Percentiles rank a stretch among this genome's conserved stretches.
Conservation (phyloP, 2,888 invertebrate genomes). For the Camptogramma bilineatum region DNA sequence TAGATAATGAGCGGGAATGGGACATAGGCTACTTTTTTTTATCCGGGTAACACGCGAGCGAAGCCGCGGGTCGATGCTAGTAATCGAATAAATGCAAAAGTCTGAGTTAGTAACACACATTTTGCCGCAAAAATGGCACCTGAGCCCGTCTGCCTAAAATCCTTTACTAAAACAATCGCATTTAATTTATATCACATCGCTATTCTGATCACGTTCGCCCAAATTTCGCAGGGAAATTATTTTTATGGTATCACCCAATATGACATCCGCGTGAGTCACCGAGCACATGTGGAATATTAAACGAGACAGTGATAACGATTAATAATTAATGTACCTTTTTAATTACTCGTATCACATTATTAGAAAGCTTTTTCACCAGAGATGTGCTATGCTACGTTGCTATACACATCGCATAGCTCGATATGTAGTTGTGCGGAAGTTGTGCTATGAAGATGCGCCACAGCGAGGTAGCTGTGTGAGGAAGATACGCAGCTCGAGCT, state of each 20-base stretch:
- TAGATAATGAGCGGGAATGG: too few relatives aligned
- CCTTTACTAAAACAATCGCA: constrained; percentile 10
- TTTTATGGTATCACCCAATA: constrained; percentile 39
- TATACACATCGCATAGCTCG: too few relatives aligned
- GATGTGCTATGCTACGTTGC: too few relatives aligned
- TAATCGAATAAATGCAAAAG: too few relatives aligned
- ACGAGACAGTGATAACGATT: constrained; percentile 10
- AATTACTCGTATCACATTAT: background rate
- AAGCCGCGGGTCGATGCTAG: background rate
- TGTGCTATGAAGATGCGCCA: too few relatives aligned
- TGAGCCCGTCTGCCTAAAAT: background rate
- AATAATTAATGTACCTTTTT: background rate
- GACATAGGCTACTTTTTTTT: too few relatives aligned
- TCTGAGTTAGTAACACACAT: too few relatives aligned
- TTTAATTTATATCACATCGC: constrained; percentile 5
- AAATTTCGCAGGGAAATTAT: constrained; percentile 40
- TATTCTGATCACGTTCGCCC: constrained; percentile 38
- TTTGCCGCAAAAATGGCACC: background rate
- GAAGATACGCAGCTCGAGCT: too few relatives aligned
- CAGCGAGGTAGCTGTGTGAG: too few relatives aligned
- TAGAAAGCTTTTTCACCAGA: too few relatives aligned
- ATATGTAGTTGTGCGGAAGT: too few relatives aligned
- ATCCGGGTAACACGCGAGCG: too few relatives aligned
- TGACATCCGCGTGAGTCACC: constrained; percentile 31
- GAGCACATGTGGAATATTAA: constrained; percentile 30